A percentile compares a stretch with the other conserved stretches of the same genome.
Conservation (phyloP, 2,113 vertebrate species). For the Hyaena hyaena region DNA sequence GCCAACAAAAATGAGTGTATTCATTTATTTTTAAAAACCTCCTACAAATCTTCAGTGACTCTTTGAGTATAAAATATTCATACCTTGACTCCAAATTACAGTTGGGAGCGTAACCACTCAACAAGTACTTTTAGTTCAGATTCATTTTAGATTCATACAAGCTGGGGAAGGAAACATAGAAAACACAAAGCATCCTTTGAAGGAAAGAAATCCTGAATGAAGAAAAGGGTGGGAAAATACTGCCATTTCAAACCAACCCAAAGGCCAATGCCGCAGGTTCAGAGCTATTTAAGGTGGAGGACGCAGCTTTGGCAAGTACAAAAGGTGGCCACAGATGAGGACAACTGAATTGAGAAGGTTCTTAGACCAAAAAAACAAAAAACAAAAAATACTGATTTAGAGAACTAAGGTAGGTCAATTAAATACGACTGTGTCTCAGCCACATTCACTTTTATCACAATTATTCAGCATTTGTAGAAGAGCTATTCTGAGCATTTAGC, state of each 20-base stretch:
- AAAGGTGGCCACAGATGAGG: neutral
- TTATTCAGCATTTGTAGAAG: neutral
- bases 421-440: neutral
- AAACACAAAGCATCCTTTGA: conserved; percentile 77
- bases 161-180: conserved; percentile 32
- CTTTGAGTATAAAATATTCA: conserved; percentile 81
- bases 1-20: conserved; percentile 80
- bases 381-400: neutral
- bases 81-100: conserved; percentile 79
- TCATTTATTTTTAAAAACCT: conserved; percentile 80
- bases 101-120: conserved; percentile 77
- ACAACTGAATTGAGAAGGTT: neutral
- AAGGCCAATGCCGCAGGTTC: neutral
- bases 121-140: conserved; percentile 77
- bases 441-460: neutral
- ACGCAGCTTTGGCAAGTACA: conserved; percentile 34
- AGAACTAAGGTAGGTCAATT: conserved; percentile 35
- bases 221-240: conserved; percentile 58
- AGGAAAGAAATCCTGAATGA: conserved; percentile 78
- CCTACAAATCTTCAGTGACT: conserved; percentile 77
- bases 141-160: conserved; percentile 76
- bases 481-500: neutral
- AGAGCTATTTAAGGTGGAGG: conserved; percentile 52
- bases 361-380: neutral
- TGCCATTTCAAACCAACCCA: conserved; percentile 50